phyloP scores from a whole-genome alignment of 2,797 vertebrate species.

The Antrozous pallidus region DNA sequence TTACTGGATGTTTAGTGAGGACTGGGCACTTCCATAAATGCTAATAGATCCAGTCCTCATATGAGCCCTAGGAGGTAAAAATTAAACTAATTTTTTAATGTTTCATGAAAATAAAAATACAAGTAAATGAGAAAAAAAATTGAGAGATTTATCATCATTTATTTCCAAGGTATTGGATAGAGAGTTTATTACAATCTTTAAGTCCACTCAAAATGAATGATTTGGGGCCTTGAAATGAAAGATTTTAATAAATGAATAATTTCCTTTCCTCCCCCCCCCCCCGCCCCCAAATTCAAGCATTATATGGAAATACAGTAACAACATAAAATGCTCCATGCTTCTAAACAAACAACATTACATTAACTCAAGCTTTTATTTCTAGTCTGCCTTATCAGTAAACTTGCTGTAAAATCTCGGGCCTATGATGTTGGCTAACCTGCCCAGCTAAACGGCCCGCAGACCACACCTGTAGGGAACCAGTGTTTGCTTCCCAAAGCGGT shows the following conservation, averaged over 20 bases:
- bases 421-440: background rate
- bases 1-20: background rate
- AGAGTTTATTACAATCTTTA: constrained; percentile 7
- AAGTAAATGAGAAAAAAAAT: background rate
- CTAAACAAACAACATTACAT: background rate
- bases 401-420: background rate
- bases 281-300: background rate
- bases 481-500: background rate
- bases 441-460: background rate
- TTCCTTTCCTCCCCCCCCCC: background rate
- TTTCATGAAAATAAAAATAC: background rate
- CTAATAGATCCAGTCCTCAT: background rate
- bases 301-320: background rate
- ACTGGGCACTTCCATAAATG: background rate
- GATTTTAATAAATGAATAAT: background rate
- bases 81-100: constrained; percentile 17
- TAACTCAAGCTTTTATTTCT: background rate
- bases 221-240: background rate
- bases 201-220: background rate
- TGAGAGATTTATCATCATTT: background rate
- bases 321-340: background rate
- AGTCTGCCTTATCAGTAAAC: background rate
- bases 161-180: background rate
- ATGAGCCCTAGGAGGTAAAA: background rate
- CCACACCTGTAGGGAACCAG: accelerated